Percentiles rank a stretch among this genome's conserved stretches.
These are phyloP conservation scores for Physocephala rufipes DNA, from an alignment of 2,888 invertebrate genomes.

Conservation along the genomic window DNA sequence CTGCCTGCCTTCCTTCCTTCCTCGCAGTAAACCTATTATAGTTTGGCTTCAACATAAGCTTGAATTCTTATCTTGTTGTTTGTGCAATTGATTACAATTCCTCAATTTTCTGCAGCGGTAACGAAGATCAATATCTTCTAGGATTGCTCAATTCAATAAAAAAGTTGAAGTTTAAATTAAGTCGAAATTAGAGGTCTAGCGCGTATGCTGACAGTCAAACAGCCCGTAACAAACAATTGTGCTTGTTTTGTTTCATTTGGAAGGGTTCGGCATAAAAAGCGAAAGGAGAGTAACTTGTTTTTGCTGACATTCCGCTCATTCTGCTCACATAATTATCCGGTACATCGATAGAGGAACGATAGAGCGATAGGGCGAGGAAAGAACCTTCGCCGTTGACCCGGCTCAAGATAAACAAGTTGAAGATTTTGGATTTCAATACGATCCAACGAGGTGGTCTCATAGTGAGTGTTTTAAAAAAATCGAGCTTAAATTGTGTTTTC, in stretches of 20 bases:
- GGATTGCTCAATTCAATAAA: constrained; percentile 24
- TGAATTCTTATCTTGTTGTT: constrained; percentile 24
- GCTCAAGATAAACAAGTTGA: constrained; percentile 12
- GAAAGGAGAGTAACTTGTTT: constrained; percentile 23
- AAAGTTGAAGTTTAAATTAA: constrained; percentile 27
- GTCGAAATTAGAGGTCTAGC: not conserved
- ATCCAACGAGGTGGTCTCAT: not conserved
- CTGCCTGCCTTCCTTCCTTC: no score
- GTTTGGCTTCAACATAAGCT: not conserved
- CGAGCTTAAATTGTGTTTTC: no score
- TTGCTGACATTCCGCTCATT: not conserved
- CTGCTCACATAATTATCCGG: no score
- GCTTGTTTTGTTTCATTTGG: no score
- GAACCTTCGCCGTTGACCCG: constrained; percentile 33
- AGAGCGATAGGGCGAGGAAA: not conserved
- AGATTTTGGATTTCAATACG: not conserved
- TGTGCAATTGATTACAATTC: constrained; percentile 20
- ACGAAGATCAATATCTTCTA: constrained; percentile 31
- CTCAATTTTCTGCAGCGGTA: not conserved
- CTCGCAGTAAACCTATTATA: not conserved
- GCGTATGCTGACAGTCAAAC: no score
- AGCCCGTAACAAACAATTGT: constrained; percentile 3
- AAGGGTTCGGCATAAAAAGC: constrained; percentile 11
- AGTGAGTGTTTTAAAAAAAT: no score
- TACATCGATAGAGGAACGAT: no score